Percentiles rank a stretch among this genome's conserved stretches.
Conservation (phyloP, 2,797 vertebrate species). For the Apodemus agrarius region DNA sequence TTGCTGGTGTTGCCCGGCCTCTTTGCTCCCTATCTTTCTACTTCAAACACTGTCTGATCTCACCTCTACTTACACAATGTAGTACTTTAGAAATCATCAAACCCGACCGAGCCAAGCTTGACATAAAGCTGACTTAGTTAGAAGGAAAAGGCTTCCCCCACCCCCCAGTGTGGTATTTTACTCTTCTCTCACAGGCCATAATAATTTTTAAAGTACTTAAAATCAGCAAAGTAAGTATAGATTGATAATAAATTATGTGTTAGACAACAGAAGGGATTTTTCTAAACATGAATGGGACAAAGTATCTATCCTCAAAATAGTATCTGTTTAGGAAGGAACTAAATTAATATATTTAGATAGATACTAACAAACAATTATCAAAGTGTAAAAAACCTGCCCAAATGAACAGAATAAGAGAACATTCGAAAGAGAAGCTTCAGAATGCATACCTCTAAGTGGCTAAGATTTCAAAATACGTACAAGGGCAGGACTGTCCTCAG, state of each 20-base stretch:
- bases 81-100: conserved; percentile 46
- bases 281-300: conserved; percentile 14
- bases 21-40: conserved; percentile 46
- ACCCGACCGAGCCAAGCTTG: background rate
- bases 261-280: background rate
- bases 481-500: background rate
- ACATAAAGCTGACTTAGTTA: conserved; percentile 27
- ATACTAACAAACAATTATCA: background rate
- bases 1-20: conserved; percentile 62
- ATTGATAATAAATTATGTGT: background rate
- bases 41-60: conserved; percentile 67
- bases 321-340: background rate
- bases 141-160: background rate
- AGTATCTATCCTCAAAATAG: conserved; percentile 12
- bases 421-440: background rate
- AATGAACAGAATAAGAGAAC: background rate
- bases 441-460: background rate
- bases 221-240: conserved; percentile 31
- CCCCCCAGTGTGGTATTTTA: background rate
- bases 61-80: conserved; percentile 37
- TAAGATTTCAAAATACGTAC: conserved; percentile 5
- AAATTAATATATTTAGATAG: conserved; percentile 16
- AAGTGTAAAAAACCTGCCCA: background rate
- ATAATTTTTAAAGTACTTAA: conserved; percentile 18
- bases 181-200: background rate